Base-by-base conservation (phyloP, 2,888 invertebrate genomes). In the Leptinotarsa juncta region DNA sequence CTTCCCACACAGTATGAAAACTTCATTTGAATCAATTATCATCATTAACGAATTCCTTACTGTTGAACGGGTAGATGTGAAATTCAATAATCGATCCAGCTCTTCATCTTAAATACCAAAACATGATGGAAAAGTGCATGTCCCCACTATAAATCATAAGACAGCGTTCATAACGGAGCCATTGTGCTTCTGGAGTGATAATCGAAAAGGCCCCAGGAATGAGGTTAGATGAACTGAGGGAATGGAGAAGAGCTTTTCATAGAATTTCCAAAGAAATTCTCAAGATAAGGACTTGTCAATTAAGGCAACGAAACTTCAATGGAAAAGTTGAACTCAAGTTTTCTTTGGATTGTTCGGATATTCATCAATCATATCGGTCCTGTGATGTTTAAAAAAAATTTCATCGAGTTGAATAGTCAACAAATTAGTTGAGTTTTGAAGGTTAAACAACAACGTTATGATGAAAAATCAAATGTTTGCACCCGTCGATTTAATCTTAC, bases 141-240 rank as follows among this genome's bases (percentile, higher is more conserved):
- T 57, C 23, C 12, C 23, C 12, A 23, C 23, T 23, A 57, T 57
- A 23, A 57, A 57, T 57, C 57, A 57, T 57, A 20, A 14, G 23
- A 23, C 18, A 20, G 57, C 57, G 14, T 57, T 57, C 57, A 57
- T 57, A 57, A 57, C 57, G 12, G 14, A 20, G 57, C 57, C 23
- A 23, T 57, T 57, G 57, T 57, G 23, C 4, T 57, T 20, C 26
- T 26, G 57, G 57, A 23, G 57, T 57, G 57, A 57, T 57, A 57
- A 57, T 57, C 57, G 26, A 57, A 26, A 57, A 57, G 26, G 57
- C 57, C 57, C 14, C 57, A 23, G 57, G 57, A 57, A 57, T 23
- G 57, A 57, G 16, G 14, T 15, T 57, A 7, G 23, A 57, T 57
- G 23, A 57, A 53, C 18, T 12, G 53, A 20, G 57, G 57, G 23